These are phyloP conservation scores for Nyctibius bracteatus DNA, from an alignment of 2,113 vertebrate species.

Conservation along the genomic window DNA sequence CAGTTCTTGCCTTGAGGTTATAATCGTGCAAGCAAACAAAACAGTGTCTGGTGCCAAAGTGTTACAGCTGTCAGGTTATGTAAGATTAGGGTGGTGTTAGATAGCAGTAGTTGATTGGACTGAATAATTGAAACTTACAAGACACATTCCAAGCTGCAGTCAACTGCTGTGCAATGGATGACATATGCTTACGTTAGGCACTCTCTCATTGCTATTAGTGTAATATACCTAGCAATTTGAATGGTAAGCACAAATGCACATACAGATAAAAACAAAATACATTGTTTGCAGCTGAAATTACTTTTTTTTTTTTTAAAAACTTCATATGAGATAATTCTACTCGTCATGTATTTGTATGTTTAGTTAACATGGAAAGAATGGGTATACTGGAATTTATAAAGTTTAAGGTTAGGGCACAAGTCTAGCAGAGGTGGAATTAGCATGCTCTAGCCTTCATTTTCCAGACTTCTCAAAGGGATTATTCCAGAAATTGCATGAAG, in stretches of 20 bases:
- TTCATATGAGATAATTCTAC: background rate
- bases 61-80: background rate
- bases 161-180: background rate
- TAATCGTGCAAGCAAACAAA: constrained; percentile 38
- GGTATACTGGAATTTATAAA: background rate
- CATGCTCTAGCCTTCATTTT: background rate
- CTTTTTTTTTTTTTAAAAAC: background rate
- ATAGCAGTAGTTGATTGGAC: constrained; percentile 12
- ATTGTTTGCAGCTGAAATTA: background rate
- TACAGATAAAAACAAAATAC: background rate
- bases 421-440: background rate
- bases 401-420: background rate
- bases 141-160: background rate
- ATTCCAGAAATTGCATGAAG: background rate
- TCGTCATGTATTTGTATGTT: background rate
- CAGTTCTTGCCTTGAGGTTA: constrained; percentile 22
- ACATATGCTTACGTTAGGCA: rapidly evolving
- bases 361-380: background rate
- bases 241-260: background rate
- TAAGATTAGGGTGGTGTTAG: constrained; percentile 13
- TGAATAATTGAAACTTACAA: background rate
- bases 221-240: background rate
- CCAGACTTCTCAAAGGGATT: background rate
- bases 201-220: background rate
- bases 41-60: background rate